A percentile compares a stretch with the other conserved stretches of the same genome.
Evolutionary conservation across 53 echinoderm and acorn worm species (phyloP).

Genomic region (Arbacia lixula): DNA sequence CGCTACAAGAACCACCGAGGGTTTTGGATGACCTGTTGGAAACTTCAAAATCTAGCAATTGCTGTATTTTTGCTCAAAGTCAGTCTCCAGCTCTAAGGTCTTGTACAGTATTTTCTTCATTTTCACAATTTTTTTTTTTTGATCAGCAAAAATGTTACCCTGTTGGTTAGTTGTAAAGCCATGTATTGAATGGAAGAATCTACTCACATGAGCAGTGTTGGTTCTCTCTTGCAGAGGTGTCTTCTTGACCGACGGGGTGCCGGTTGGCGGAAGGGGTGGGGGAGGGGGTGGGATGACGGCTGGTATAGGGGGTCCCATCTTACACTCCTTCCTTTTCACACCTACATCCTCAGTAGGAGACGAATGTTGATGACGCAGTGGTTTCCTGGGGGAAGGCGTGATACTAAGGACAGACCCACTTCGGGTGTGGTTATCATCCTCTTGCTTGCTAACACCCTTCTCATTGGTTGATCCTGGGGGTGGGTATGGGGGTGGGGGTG

Average conservation of each 20-base stretch:
- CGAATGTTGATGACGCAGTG: slow-evolving; percentile 3
- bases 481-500: slow-evolving; percentile 14
- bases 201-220: slow-evolving; percentile 58
- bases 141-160: too few relatives aligned
- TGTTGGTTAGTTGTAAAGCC: too few relatives aligned
- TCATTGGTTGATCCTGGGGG: not conserved
- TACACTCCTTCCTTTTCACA: not conserved
- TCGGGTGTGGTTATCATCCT: not conserved
- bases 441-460: not conserved
- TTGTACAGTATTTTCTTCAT: too few relatives aligned
- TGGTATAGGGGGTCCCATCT: slow-evolving; percentile 15
- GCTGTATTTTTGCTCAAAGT: too few relatives aligned
- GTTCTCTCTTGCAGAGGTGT: slow-evolving; percentile 62
- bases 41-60: too few relatives aligned
- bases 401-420: slow-evolving; percentile 17
- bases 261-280: slow-evolving; percentile 46
- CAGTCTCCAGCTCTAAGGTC: too few relatives aligned
- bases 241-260: slow-evolving; percentile 3
- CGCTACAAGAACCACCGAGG: too few relatives aligned
- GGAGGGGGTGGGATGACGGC: slow-evolving; percentile 57
- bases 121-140: too few relatives aligned
- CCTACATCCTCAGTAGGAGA: slow-evolving; percentile 4
- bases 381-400: slow-evolving; percentile 37
- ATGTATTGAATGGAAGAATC: too few relatives aligned
- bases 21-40: too few relatives aligned